Base-by-base conservation (phyloP, 2,113 vertebrate species). In the Calidris pugnax region DNA sequence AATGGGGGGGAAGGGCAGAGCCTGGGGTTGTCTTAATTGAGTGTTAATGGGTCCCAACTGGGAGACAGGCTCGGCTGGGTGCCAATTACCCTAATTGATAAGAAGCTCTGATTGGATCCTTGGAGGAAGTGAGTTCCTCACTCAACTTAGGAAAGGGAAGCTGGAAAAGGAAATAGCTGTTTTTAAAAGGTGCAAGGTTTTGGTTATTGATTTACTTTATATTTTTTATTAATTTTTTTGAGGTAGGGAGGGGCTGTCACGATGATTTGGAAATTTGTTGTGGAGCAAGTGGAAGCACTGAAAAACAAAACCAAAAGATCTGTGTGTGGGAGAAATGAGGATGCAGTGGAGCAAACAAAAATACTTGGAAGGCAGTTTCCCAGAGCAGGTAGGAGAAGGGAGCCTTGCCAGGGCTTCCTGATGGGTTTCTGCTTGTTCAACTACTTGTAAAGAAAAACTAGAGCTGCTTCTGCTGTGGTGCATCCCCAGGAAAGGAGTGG, bases 41-140 rank as follows among this genome's bases (percentile, higher is more conserved):
- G 60, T 84, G 76, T 86, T 96, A 96, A 96, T 96, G 92, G 94
- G 76, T 95, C 96, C 83, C 95, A 88, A 15, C 51, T 48, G 93
- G 88, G 92, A 97, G 86, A 86, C 45, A 85, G 94, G 81, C 96
- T 96, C 92, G 97, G 96, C 91, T 95, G 93, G 89, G 91, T 94
- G 91, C 74, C 92, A 83, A 41, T 95, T 95, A 82, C 41, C 37
- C 62, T 95, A 89, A 95, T 85, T 92, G 94, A 92, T 62, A 82
- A 94, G 94, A 66, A 85, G 10, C 47, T 51, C 71, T 89, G 94
- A 57, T 51, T 95, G 89, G 93, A 41, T 8, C 81, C 47, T 82
- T 69, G n/a, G 71, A 96, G 74, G 71, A 86, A 87, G 57, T 14
- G 28, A 7, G 37, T 11, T 92, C 56, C 9, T 78, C 24, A 32